Conservation (phyloP, 2,888 invertebrate genomes). For the Adelognathus sp. region DNA sequence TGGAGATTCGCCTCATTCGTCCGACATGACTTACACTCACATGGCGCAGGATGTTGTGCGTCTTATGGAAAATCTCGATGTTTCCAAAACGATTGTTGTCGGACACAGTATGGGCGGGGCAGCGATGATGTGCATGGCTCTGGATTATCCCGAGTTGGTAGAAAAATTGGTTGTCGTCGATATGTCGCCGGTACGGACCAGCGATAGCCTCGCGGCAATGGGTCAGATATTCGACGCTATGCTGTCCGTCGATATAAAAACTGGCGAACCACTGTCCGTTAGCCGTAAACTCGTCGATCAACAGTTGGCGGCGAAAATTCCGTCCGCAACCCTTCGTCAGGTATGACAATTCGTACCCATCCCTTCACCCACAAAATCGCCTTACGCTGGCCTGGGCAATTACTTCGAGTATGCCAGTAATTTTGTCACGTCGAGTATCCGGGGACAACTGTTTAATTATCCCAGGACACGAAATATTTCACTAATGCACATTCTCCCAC, state of each 20-base stretch:
- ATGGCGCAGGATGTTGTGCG: slow-evolving; percentile 89
- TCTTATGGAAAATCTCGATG: slow-evolving; percentile 85
- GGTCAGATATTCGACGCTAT: slow-evolving; percentile 87
- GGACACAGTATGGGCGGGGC: slow-evolving; percentile 99
- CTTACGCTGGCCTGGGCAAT: neutral
- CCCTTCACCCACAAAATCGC: neutral
- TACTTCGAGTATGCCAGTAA: neutral
- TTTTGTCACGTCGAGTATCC: neutral
- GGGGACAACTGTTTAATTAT: neutral
- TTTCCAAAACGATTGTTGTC: slow-evolving; percentile 87
- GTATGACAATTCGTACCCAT: slow-evolving; percentile 60
- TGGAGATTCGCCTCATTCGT: slow-evolving; percentile 93
- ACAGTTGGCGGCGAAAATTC: slow-evolving; percentile 84
- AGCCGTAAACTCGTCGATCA: slow-evolving; percentile 87
- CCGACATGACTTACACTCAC: slow-evolving; percentile 87
- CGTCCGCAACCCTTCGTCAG: slow-evolving; percentile 84
- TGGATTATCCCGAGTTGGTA: slow-evolving; percentile 86
- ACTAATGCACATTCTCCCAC: too few relatives aligned
- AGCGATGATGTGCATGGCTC: slow-evolving; percentile 91
- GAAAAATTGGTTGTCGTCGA: slow-evolving; percentile 88
- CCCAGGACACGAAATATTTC: too few relatives aligned
- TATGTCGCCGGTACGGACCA: slow-evolving; percentile 86
- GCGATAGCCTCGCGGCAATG: slow-evolving; percentile 85
- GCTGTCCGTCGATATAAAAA: slow-evolving; percentile 84
- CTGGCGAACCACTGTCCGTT: slow-evolving; percentile 84